Conservation (phyloP, 2,888 invertebrate genomes). For the Clusia tigrina region DNA sequence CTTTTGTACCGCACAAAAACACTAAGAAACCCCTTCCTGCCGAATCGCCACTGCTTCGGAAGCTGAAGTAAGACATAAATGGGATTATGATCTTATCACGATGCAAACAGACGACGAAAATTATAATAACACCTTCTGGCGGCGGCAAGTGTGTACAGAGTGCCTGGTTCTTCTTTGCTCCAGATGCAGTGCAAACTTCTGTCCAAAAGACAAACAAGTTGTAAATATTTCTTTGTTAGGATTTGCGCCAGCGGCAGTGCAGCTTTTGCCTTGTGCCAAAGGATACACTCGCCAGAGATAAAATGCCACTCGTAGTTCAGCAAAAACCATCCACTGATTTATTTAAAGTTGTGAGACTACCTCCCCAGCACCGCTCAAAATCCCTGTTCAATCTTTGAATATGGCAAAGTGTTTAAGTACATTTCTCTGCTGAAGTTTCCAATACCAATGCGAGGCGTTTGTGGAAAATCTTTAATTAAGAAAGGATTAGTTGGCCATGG, state of each 20-base stretch:
- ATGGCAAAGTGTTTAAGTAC: slow-evolving; percentile 48
- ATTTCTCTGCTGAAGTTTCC: slow-evolving; percentile 28
- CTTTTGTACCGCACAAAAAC: slow-evolving; percentile 19
- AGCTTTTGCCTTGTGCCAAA: slow-evolving; percentile 24
- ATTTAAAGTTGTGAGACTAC: too few species aligned
- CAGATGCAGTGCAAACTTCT: slow-evolving; percentile 38
- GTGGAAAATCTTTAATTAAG: slow-evolving; percentile 62
- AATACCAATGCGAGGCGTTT: slow-evolving; percentile 14
- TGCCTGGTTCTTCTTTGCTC: not conserved
- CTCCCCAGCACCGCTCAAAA: too few species aligned
- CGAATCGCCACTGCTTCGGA: slow-evolving; percentile 23
- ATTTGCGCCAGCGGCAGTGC: slow-evolving; percentile 48
- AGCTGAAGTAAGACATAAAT: slow-evolving; percentile 62
- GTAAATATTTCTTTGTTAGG: slow-evolving; percentile 57
- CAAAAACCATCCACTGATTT: too few species aligned
- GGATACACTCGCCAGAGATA: slow-evolving; percentile 40
- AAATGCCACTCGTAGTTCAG: too few species aligned
- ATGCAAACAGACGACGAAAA: slow-evolving; percentile 49
- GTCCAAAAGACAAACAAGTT: slow-evolving; percentile 59
- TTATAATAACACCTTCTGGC: slow-evolving; percentile 60
- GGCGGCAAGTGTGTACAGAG: slow-evolving; percentile 22
- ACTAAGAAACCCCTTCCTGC: slow-evolving; percentile 16
- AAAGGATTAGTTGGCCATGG: slow-evolving; percentile 61
- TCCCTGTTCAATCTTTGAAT: too few species aligned
- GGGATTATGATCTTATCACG: slow-evolving; percentile 66